Percentiles rank a stretch among this genome's conserved stretches.
phyloP scores from a whole-genome alignment of 1,140 invertebrate species.

The Eupeodes corollae region DNA sequence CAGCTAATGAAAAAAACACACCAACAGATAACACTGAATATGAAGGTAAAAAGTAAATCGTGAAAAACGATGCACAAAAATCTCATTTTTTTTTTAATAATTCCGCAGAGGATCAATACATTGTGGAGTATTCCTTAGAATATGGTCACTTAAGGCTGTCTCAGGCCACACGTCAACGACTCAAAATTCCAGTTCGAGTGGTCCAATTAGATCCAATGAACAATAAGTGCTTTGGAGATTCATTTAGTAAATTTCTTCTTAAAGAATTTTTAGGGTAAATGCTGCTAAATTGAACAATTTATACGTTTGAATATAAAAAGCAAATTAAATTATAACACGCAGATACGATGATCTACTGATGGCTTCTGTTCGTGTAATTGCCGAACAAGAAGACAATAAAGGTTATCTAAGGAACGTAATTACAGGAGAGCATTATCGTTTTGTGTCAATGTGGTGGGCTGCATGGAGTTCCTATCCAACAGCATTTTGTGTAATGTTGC shows the following conservation, averaged over 20 bases:
- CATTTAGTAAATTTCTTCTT: slow-evolving; percentile 78
- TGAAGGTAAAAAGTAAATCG: not conserved
- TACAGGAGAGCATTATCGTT: slow-evolving; percentile 96
- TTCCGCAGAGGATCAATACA: slow-evolving; percentile 80
- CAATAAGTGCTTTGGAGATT: slow-evolving; percentile 88
- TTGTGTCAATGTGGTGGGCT: slow-evolving; percentile 96
- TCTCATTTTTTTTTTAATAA: not conserved
- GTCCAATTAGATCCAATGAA: slow-evolving; percentile 80
- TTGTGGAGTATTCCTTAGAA: slow-evolving; percentile 94
- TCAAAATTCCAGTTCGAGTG: slow-evolving; percentile 88
- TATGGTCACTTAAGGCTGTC: slow-evolving; percentile 91
- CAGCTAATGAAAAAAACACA: no score
- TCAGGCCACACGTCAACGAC: slow-evolving; percentile 63
- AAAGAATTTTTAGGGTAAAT: slow-evolving; percentile 74
- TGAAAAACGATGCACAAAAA: slow-evolving; percentile 4
- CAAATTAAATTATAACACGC: no score
- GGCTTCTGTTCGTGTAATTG: slow-evolving; percentile 88
- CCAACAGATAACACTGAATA: no score
- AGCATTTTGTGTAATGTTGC: slow-evolving; percentile 92
- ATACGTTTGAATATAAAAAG: not conserved
- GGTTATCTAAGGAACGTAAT: slow-evolving; percentile 91
- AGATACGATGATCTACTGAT: slow-evolving; percentile 90
- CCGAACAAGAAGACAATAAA: slow-evolving; percentile 93
- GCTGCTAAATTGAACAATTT: not conserved
- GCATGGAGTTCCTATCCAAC: slow-evolving; percentile 83